Evolutionary conservation across 2,113 vertebrate genomes (phyloP).

Genomic region (Xenopus borealis): DNA sequence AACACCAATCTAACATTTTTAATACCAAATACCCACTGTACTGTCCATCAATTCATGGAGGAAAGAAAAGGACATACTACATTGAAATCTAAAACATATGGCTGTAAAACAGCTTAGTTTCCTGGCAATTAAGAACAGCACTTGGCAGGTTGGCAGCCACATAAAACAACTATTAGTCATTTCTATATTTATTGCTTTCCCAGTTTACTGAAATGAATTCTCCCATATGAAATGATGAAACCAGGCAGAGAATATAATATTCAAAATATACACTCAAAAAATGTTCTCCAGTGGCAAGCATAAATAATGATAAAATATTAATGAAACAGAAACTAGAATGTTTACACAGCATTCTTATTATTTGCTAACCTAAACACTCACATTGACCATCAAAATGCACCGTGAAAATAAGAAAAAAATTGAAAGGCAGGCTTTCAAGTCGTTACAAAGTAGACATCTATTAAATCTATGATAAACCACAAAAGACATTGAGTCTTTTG

Average conservation of each 20-base stretch:
- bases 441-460: not conserved
- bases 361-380: not conserved
- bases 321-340: not conserved
- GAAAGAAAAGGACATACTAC: constrained; percentile 71
- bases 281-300: not conserved
- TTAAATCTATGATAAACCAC: not conserved
- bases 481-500: not conserved
- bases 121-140: constrained; percentile 78
- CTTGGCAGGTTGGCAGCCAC: constrained; percentile 77
- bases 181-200: constrained; percentile 71
- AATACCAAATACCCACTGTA: constrained; percentile 52
- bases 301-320: not conserved
- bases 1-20: constrained; percentile 59
- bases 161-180: constrained; percentile 74
- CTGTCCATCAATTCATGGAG: constrained; percentile 64
- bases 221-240: constrained; percentile 36
- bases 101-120: constrained; percentile 73
- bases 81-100: constrained; percentile 76
- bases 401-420: not conserved
- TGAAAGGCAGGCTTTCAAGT: not conserved
- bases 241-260: not conserved
- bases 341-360: not conserved
- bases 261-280: not conserved
- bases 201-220: constrained; percentile 72
- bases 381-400: no score